A percentile compares a stretch with the other conserved stretches of the same genome.
phyloP scores from a whole-genome alignment of 2,797 vertebrate species.

The Scarus forsteni region DNA sequence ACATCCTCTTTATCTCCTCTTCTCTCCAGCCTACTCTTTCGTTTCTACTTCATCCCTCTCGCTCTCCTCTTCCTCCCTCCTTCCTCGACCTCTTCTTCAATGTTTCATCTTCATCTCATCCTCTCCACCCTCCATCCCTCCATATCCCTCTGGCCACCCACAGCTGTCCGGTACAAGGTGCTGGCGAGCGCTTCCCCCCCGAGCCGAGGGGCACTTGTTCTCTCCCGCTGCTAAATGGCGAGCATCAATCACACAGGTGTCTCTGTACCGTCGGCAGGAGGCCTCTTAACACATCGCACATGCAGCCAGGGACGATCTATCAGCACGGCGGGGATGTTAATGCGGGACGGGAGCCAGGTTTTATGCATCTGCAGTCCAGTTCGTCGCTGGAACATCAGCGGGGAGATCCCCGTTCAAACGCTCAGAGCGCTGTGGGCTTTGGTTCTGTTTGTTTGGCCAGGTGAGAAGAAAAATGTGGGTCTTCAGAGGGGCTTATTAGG shows the following conservation, averaged over 20 bases:
- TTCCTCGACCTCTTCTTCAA: constrained; percentile 3
- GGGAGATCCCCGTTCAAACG: constrained; percentile 15
- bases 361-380: constrained; percentile 58
- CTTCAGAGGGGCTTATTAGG: constrained; percentile 49
- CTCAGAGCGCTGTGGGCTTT: constrained; percentile 14
- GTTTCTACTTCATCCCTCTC: constrained; percentile 7
- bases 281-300: constrained; percentile 62
- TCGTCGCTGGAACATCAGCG: constrained; percentile 39
- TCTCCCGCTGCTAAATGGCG: constrained; percentile 68
- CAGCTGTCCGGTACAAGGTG: constrained; percentile 89
- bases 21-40: constrained; percentile 34
- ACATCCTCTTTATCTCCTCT: constrained; percentile 42
- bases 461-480: constrained; percentile 56
- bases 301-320: constrained; percentile 69
- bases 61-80: background rate
- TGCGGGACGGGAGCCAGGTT: constrained; percentile 57
- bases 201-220: constrained; percentile 86
- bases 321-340: constrained; percentile 57
- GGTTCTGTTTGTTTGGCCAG: constrained; percentile 63
- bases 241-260: constrained; percentile 77
- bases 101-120: background rate
- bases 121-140: constrained; percentile 3
- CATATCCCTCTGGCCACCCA: constrained; percentile 91
- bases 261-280: constrained; percentile 42
- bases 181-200: constrained; percentile 78